Base-by-base conservation (phyloP, 37 sponge, comb jelly and placozoan species). In the Eunapius fragilis region DNA sequence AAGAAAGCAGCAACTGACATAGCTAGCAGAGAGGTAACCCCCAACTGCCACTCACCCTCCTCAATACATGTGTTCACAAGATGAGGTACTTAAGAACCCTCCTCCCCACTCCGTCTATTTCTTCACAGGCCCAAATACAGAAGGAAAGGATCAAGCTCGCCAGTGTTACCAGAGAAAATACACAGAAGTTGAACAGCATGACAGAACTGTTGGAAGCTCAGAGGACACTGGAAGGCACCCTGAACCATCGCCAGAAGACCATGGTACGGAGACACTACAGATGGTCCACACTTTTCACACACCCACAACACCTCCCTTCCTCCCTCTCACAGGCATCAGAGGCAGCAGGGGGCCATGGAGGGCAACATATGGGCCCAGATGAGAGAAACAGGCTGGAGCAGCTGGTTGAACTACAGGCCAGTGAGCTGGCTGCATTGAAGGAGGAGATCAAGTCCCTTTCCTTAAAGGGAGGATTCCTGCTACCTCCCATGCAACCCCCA, bases 401-500 rank as follows among this genome's bases (percentile, higher is more conserved):
- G 47, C 72, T 98, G 26, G 86, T 96, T 3, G 72, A 86, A 12
- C 58, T 95, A 32, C 99, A 98, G 72, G 79, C 90, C 1, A 74
- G 76, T 49, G 97, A 98, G 70, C 87, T 98, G 25, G 88, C 93
- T 37, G 84, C 87, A 32, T 72, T 98, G 38, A 87, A 89, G 80
- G 92, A 87, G 25, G 99, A 96, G 75, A 96, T 98, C 68, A 75
- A 83, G 28, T 47, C 87, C 2, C 94, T 98, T 25, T 91, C 87
- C 5, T 79, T 71, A 25, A 98, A 98, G 71, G 98, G 94, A n/a
- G 94, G 97, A 11, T 95, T 93, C 82, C 86, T 95, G 48, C 82
- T 95, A 31, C 97, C 99, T 7, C 98, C 98, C 49, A 71, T 84
- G 5, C 92, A 91, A 69, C 94, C 94, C 37, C 92, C 98, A 13